These are phyloP conservation scores for Andricus quercusramuli DNA, from an alignment of 2,888 invertebrate species.

Conservation along the genomic window DNA sequence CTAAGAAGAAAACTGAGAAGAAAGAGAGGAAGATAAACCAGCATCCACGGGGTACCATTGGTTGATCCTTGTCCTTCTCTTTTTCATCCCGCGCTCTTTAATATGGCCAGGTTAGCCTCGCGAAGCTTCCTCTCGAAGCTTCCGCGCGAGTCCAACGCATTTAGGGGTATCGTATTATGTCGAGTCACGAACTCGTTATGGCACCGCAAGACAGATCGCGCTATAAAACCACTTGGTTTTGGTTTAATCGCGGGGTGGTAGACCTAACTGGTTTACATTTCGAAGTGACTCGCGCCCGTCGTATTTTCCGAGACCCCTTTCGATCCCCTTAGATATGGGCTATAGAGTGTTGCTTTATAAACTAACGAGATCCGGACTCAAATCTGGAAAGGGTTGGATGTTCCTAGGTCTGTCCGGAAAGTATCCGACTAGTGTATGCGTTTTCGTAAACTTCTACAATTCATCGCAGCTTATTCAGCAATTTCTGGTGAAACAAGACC, in stretches of 20 bases:
- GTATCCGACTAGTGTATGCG: no score
- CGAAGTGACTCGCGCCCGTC: conserved; percentile 52
- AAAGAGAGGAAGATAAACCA: background rate
- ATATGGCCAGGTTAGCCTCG: conserved; percentile 24
- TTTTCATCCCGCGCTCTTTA: conserved; percentile 11
- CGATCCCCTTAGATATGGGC: conserved; percentile 45
- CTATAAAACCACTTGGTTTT: conserved; percentile 73
- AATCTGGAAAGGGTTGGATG: conserved; percentile 5
- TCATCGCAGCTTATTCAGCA: no score
- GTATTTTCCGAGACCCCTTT: conserved; percentile 55
- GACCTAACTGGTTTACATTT: conserved; percentile 74
- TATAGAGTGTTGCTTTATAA: conserved; percentile 6
- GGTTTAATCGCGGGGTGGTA: conserved; percentile 65
- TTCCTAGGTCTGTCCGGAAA: no score
- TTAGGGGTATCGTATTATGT: conserved; percentile 76
- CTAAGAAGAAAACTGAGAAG: background rate
- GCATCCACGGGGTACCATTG: conserved; percentile 8
- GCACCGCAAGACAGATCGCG: conserved; percentile 74
- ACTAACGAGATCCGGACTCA: background rate
- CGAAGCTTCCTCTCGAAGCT: conserved; percentile 40
- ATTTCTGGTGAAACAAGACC: no score
- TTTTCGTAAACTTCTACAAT: no score
- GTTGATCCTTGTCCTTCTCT: conserved; percentile 29
- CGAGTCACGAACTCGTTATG: conserved; percentile 78
- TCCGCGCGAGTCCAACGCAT: conserved; percentile 56